A percentile compares a stretch with the other conserved stretches of the same genome.
phyloP scores from a whole-genome alignment of 1,140 invertebrate genomes.

The Asbolus verrucosus region DNA sequence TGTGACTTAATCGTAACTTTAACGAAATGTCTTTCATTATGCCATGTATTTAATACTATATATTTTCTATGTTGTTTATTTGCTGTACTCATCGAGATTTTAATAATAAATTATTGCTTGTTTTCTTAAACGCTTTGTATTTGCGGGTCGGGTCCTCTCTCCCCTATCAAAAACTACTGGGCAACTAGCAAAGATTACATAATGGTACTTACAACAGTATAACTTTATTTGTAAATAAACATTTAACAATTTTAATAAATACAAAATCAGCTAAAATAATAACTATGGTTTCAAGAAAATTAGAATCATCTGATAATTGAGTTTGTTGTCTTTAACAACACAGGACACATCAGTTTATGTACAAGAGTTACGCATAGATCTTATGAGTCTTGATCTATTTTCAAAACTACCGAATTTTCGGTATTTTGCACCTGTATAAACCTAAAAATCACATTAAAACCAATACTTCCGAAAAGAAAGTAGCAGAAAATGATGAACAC shows the following conservation, averaged over 20 bases:
- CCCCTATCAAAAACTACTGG: neutral
- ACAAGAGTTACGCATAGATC: no score
- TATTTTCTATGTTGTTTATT: conserved; percentile 52
- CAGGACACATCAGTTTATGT: no score
- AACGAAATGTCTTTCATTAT: conserved; percentile 49
- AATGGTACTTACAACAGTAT: conserved; percentile 39
- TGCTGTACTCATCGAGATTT: conserved; percentile 51
- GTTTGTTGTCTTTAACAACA: no score
- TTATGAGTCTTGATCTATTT: no score
- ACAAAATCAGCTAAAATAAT: conserved; percentile 35
- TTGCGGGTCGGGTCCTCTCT: neutral
- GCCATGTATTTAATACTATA: conserved; percentile 33
- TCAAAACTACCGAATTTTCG: no score
- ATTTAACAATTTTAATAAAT: conserved; percentile 38
- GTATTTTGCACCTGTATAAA: no score
- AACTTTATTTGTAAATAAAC: conserved; percentile 39
- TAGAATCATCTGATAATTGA: no score
- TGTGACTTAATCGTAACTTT: conserved; percentile 35
- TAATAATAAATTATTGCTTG: conserved; percentile 51
- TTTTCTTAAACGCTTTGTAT: conserved; percentile 3
- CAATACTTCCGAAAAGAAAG: no score
- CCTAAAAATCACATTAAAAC: no score
- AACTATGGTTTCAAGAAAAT: conserved; percentile 14
- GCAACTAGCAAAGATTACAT: no score
- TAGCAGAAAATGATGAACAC: no score